A percentile compares a stretch with the other conserved stretches of the same genome.
Evolutionary conservation across 2,797 vertebrate species (phyloP).

Genomic region (Lagocephalus sceleratus): DNA sequence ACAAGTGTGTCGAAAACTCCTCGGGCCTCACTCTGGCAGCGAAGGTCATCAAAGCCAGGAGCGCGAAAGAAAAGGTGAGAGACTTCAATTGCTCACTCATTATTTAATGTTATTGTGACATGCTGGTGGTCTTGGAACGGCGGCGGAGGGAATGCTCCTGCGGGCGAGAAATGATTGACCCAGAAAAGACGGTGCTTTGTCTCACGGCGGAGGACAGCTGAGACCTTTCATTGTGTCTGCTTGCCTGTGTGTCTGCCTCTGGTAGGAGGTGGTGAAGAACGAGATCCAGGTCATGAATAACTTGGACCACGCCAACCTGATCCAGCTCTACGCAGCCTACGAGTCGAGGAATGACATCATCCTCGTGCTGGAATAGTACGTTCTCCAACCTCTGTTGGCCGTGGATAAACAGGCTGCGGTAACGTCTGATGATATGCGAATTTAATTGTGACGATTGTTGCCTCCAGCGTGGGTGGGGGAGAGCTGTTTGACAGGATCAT

Average conservation of each 20-base stretch:
- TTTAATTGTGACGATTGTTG: neutral
- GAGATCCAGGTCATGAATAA: conserved; percentile 98
- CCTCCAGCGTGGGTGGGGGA: conserved; percentile 88
- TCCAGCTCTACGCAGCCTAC: conserved; percentile 96
- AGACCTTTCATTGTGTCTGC: conserved; percentile 34
- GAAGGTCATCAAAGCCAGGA: conserved; percentile 93
- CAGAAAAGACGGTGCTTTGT: conserved; percentile 60
- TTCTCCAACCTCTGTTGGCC: conserved; percentile 41
- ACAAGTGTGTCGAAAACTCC: conserved; percentile 95
- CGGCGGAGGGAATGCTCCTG: conserved; percentile 50
- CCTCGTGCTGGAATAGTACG: conserved; percentile 97
- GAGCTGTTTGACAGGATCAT: conserved; percentile 96
- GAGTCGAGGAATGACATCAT: conserved; percentile 93
- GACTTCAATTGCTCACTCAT: neutral
- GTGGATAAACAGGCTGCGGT: neutral
- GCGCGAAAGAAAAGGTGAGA: conserved; percentile 89
- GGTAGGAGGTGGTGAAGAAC: conserved; percentile 93
- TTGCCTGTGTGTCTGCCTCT: conserved; percentile 37
- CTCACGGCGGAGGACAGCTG: conserved; percentile 62
- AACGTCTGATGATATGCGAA: neutral
- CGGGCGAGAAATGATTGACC: conserved; percentile 68
- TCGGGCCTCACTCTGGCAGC: conserved; percentile 94
- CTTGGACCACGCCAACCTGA: conserved; percentile 91
- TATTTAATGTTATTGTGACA: conserved; percentile 24
- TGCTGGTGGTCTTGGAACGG: conserved; percentile 41